Evolutionary conservation across 2,797 vertebrate species (phyloP), one percentile per base, ranked within the genome.

Genomic region (Aythya fuligula): DNA sequence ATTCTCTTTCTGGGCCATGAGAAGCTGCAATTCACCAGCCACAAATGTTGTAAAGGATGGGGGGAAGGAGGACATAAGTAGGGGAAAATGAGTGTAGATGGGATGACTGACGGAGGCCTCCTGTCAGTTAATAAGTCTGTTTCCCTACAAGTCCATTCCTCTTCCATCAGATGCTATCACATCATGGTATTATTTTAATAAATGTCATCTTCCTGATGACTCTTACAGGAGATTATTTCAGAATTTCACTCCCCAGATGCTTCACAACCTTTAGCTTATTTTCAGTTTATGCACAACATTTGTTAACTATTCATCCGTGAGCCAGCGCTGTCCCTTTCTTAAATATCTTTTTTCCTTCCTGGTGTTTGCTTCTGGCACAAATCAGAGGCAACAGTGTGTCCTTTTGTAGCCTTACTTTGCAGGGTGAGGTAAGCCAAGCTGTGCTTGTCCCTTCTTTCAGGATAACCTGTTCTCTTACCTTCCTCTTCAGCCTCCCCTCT

Each of bases 241-340:
- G 25, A 60, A 41, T 3, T 41, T 75, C 34, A 18, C 13, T 80
- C 21, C 34, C 34, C 21, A 71, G 25, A 43, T 11, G 4, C 4
- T 74, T 53, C 49, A 32, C 16, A 78, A 51, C 2, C 36, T 51
- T 58, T 14, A 20, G 12, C 11, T 54, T 36, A 53, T 65, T 70
- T 58, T 53, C 25, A 36, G 14, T 34, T 74, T 69, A 43, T 53
- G 17, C 4, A 5, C 8, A 24, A 9, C 41, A 47, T 36, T 38
- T 65, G 43, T 75, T 24, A 80, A 60, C 9, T 2, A 25, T 30
- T 36, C 60, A 25, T 75, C 60, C 54, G 18, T 47, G 21, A 0
- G 0, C 14, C 41, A 69, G 28, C 22, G 11, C 6, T 57, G 32
- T 5, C 9, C n/a, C 34, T 45, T 57, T 22, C 16, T 0, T 22